Percentiles rank a stretch among this genome's conserved stretches.
phyloP scores from a whole-genome alignment of 2,113 vertebrate genomes.

The Gobio gobio region DNA sequence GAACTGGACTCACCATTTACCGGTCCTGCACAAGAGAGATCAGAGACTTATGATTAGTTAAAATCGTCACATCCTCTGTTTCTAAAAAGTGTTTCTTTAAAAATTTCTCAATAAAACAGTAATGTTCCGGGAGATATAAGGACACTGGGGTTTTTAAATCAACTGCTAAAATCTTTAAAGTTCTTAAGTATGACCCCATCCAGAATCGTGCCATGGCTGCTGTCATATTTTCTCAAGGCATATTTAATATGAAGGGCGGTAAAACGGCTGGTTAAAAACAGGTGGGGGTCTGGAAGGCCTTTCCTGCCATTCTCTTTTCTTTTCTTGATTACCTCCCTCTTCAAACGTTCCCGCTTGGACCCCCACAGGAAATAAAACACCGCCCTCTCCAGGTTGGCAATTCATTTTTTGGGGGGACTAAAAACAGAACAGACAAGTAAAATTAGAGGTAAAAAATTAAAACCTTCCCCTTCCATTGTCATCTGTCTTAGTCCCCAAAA shows the following conservation, averaged over 20 bases:
- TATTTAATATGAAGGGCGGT: no score
- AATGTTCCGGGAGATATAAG: fast-evolving
- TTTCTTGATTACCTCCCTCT: neutral
- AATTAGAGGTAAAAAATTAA: conserved; percentile 47
- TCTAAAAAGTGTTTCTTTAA: neutral
- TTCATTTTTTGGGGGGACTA: neutral
- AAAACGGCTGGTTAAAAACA: no score
- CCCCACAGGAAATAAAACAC: conserved; percentile 33
- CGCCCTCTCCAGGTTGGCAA: neutral
- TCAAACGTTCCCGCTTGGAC: conserved; percentile 12
- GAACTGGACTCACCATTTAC: neutral
- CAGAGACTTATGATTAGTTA: neutral
- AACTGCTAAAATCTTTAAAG: fast-evolving
- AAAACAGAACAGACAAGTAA: conserved; percentile 40
- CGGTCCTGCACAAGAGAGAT: neutral
- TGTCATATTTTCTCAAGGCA: neutral
- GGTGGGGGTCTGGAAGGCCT: neutral
- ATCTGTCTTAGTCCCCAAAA: no score
- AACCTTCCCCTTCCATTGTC: neutral
- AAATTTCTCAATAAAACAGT: neutral
- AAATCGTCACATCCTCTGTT: neutral
- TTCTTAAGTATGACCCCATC: neutral
- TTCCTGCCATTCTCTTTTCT: neutral
- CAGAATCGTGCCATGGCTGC: neutral
- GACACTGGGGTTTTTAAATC: neutral